These are phyloP conservation scores for Tricholauxania praeusta DNA, from an alignment of 2,888 invertebrate genomes.

Conservation along the genomic window DNA sequence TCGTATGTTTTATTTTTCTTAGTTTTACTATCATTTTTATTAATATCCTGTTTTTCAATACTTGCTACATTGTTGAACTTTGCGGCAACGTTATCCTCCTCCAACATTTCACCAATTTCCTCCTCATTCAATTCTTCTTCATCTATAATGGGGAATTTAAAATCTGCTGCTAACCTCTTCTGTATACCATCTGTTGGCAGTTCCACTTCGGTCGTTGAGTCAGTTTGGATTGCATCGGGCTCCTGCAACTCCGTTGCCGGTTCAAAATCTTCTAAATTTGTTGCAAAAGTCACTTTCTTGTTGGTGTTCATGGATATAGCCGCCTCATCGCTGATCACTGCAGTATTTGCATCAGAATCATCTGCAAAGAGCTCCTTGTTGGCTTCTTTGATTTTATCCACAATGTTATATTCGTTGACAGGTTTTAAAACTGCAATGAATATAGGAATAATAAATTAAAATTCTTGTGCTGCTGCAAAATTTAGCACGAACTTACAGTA, in stretches of 20 bases:
- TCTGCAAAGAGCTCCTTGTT: slow-evolving; percentile 69
- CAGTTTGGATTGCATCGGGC: slow-evolving; percentile 42
- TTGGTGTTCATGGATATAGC: slow-evolving; percentile 5
- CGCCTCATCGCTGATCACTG: slow-evolving; percentile 38
- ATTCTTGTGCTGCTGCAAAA: neutral
- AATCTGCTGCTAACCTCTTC: slow-evolving; percentile 15
- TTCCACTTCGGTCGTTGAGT: slow-evolving; percentile 39
- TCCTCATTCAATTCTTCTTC: slow-evolving; percentile 29
- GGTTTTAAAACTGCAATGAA: slow-evolving; percentile 60
- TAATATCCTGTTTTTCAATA: neutral
- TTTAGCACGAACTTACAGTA: slow-evolving; percentile 62
- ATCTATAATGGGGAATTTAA: slow-evolving; percentile 33
- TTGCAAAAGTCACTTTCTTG: slow-evolving; percentile 69
- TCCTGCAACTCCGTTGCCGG: slow-evolving; percentile 54
- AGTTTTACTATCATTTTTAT: neutral
- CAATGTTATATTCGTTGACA: slow-evolving; percentile 71
- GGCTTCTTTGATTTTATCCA: slow-evolving; percentile 71
- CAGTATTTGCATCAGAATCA: slow-evolving; percentile 41
- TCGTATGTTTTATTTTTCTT: neutral
- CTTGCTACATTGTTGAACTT: neutral
- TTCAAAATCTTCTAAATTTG: slow-evolving; percentile 70
- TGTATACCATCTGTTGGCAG: slow-evolving; percentile 11
- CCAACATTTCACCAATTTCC: slow-evolving; percentile 4
- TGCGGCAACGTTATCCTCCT: neutral
- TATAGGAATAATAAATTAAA: neutral